Evolutionary conservation across 2,113 vertebrate species (phyloP), one percentile per base, ranked within the genome.

Genomic region (Brachyhypopomus occidentalis): DNA sequence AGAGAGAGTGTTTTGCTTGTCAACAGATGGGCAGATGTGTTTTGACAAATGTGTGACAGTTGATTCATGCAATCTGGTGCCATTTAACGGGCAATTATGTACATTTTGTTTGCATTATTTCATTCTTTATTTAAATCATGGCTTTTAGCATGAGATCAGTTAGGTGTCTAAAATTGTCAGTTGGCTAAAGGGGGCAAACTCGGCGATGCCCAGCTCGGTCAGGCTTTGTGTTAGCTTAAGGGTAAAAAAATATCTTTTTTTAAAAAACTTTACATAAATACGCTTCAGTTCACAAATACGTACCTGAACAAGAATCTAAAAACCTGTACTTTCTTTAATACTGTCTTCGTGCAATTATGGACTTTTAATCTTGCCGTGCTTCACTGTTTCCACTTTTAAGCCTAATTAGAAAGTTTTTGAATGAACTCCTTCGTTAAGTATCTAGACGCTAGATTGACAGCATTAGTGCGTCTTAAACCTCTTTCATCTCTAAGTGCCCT

Each of bases 401-500:
- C 73, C 84, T 77, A 85, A 87, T 84, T 85, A 82, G 62, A 77
- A 87, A 86, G 84, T 81, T 83, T 84, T 78, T 52, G 70, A 79
- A 60, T 69, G 52, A 84, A 76, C 76, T 77, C 82, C 45, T 74
- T 69, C 77, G 76, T 80, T 80, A 81, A 56, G 52, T 75, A 71
- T 80, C 38, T 9, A 73, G 82, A 78, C 79, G 77, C 83, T 76
- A 84, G 84, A 89, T 88, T 84, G 83, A 86, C 86, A 85, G 77
- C 73, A 84, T 85, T 77, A 83, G 82, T 82, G 92, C 93, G 91
- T 90, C 93, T 94, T 94, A 94, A 94, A 93, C 81, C 82, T 79
- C 82, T 80, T 79, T 78, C 86, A 82, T 81, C 94, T 94, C 93
- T 88, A 94, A 94, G 93, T 94, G 92, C 91, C 92, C 90, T 91